Base-by-base conservation (phyloP, 2,113 vertebrate species). In the Rhombomys opimus region DNA sequence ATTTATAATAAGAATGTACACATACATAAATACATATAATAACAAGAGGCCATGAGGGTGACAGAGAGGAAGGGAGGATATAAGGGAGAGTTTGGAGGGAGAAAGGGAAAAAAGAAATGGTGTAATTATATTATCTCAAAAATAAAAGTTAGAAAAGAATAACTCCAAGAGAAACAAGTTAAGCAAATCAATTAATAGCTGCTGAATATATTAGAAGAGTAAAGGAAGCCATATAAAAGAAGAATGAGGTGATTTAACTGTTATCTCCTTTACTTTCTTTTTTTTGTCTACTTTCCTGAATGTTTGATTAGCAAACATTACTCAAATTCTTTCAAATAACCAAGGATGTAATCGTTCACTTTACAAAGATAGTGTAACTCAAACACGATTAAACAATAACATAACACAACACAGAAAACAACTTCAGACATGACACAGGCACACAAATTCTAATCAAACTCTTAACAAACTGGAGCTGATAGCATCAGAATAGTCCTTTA, bases 161-260 rank as follows among this genome's bases (percentile, higher is more conserved):
- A 95, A 73, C 27, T 88, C 57, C 8, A 52, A 38, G 61, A 90
- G 57, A 93, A 94, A 93, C 87, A 89, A 81, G 27, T 73, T 20
- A 50, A 10, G 4, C n/a, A 76, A 84, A 20, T 52, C 88, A 84
- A 87, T 61, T 27, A 67, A 92, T 85, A 89, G 81, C 61, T 86
- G 76, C 10, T 89, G 65, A 67, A 63, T 50, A 82, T 0, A 25
- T 0, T 18, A 22, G 3, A 88, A 75, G 68, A 93, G 20, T 80
- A 89, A 91, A 93, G 81, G 86, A 91, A 94, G 77, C 68, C 15
- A 38, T 54, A 88, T 92, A 94, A 70, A 91, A 27, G 23, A 94
- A 27, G 87, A 30, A 35, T 65, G 22, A 57, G 20, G n/a, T 27
- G 54, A 61, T 63, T 46, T 75, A 94, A 78, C 27, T 38, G 20